These are phyloP conservation scores for Pongo pygmaeus DNA, from an alignment of 2,113 vertebrate genomes.

Conservation along the genomic window DNA sequence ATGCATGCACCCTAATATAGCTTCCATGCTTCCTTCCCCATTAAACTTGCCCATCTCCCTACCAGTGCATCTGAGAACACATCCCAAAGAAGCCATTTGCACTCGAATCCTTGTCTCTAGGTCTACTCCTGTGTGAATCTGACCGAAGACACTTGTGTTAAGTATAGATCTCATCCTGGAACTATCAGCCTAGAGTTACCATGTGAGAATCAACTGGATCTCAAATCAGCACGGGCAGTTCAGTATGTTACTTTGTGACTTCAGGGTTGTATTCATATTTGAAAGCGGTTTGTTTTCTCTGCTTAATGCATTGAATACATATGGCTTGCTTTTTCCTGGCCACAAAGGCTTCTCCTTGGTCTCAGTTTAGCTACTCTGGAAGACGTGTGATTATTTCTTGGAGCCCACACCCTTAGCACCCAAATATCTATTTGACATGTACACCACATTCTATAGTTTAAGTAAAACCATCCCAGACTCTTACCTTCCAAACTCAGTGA, in stretches of 20 bases:
- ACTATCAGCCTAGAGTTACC: neutral
- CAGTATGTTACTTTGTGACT: too few relatives aligned
- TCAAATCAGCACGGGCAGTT: neutral
- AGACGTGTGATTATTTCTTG: neutral
- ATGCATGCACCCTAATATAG: rapidly evolving
- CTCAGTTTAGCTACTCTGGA: neutral
- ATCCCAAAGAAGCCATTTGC: neutral
- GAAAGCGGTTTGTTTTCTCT: neutral
- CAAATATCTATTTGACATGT: neutral
- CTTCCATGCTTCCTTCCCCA: neutral
- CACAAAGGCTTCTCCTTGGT: neutral
- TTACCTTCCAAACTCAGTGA: neutral
- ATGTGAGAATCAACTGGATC: neutral
- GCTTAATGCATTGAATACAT: neutral
- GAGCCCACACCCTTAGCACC: neutral
- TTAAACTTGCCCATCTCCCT: neutral
- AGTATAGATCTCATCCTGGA: neutral
- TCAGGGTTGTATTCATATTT: neutral
- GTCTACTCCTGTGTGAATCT: neutral
- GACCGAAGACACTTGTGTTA: neutral
- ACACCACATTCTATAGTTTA: neutral
- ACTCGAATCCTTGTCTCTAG: neutral
- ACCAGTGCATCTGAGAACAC: neutral
- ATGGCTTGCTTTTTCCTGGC: neutral
- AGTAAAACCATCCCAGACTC: neutral